Evolutionary conservation across 2,888 invertebrate species (phyloP), one percentile per base, ranked within the genome.

Genomic region (Nemoura dubitans): DNA sequence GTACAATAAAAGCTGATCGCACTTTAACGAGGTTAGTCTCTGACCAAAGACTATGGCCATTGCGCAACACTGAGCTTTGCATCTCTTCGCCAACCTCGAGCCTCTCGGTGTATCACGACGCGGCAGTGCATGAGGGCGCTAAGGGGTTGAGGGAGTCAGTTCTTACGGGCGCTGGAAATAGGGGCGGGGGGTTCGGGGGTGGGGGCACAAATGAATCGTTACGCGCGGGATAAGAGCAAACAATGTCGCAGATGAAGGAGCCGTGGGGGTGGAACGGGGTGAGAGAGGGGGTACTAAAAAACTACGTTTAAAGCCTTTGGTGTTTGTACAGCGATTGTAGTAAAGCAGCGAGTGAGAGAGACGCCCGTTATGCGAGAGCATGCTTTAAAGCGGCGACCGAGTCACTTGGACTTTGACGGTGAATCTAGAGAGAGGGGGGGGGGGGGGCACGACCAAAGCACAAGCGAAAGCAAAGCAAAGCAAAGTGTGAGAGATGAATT

Each of bases 161-260:
- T n/a, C n/a, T n/a, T n/a, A n/a, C n/a, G n/a, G n/a, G n/a, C n/a
- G n/a, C n/a, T n/a, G n/a, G n/a, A n/a, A n/a, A n/a, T n/a, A n/a
- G n/a, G n/a, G n/a, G n/a, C n/a, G n/a, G n/a, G n/a, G n/a, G n/a
- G n/a, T n/a, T n/a, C n/a, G n/a, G n/a, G n/a, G n/a, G n/a, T n/a
- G n/a, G 59, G 59, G 21, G 80, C 78, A 42, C 87, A 87, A 87
- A 87, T 87, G 87, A 87, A 78, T 87, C 87, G 87, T 87, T 84
- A 87, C 76, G 59, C 59, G 59, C 21, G 76, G 87, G 85, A 77
- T 87, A 80, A 87, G 85, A 85, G 85, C 87, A 87, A 87, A 87
- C 87, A 87, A 87, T 85, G 42, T 30, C 29, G 78, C 25, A 26
- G 81, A 36, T 25, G 78, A 30, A 30, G 77, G 87, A 80, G 30